A percentile compares a stretch with the other conserved stretches of the same genome.
phyloP scores from a whole-genome alignment of 2,888 invertebrate species.

The Neoscelio sp. region DNA sequence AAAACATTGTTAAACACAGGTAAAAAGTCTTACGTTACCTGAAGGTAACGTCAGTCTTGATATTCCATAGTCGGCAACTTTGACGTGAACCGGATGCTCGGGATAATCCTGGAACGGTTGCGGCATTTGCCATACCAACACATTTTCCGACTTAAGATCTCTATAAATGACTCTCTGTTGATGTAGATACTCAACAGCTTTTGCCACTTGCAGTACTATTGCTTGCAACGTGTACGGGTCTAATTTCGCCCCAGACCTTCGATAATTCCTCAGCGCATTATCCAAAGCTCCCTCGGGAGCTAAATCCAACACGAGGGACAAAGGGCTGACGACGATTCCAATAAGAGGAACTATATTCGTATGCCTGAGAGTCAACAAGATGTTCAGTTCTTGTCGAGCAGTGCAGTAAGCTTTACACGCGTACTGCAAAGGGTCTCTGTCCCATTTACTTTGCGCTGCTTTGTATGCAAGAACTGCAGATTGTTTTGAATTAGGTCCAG shows the following conservation, averaged over 20 bases:
- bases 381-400: slow-evolving; percentile 96
- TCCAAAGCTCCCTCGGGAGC: slow-evolving; percentile 97
- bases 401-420: slow-evolving; percentile 98
- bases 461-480: slow-evolving; percentile 86
- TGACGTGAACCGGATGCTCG: slow-evolving; percentile 91
- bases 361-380: slow-evolving; percentile 93
- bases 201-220: slow-evolving; percentile 94
- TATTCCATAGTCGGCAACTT: slow-evolving; percentile 98
- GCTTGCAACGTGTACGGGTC: slow-evolving; percentile 92
- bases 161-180: slow-evolving; percentile 96
- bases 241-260: slow-evolving; percentile 92
- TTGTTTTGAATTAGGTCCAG: slow-evolving; percentile 88
- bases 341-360: slow-evolving; percentile 96
- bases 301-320: slow-evolving; percentile 94
- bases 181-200: slow-evolving; percentile 98
- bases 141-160: slow-evolving; percentile 98
- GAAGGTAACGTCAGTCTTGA: slow-evolving; percentile 94
- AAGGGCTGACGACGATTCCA: slow-evolving; percentile 94
- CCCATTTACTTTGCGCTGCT: slow-evolving; percentile 93
- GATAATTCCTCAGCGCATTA: slow-evolving; percentile 91
- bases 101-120: slow-evolving; percentile 89
- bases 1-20: too few species aligned
- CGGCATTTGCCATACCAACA: slow-evolving; percentile 98
- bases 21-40: too few species aligned
- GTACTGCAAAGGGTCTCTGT: slow-evolving; percentile 94